These are phyloP conservation scores for Cryptomyrus ogoouensis DNA, from an alignment of 2,113 vertebrate species.

Conservation along the genomic window DNA sequence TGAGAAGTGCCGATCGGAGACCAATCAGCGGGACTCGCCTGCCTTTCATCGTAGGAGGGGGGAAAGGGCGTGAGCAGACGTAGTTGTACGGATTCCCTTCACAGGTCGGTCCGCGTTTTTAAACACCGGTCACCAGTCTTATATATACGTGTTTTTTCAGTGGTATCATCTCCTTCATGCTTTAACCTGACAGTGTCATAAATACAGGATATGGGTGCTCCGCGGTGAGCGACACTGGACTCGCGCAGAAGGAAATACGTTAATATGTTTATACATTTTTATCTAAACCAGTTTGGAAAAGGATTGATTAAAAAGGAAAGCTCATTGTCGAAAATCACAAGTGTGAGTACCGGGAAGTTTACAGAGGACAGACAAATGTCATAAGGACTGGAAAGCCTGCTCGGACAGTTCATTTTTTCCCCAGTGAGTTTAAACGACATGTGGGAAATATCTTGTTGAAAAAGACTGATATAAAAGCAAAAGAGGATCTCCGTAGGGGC, in stretches of 20 bases:
- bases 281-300: background rate
- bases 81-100: background rate
- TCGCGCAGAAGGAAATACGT: background rate
- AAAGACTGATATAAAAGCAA: background rate
- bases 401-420: background rate
- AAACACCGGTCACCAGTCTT: background rate
- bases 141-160: background rate
- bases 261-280: background rate
- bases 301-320: background rate
- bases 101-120: background rate
- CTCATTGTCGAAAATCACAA: background rate
- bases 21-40: background rate
- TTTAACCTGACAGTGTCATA: background rate
- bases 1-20: background rate
- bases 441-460: background rate
- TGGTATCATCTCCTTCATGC: background rate
- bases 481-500: background rate
- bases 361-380: background rate
- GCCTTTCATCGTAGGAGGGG: background rate
- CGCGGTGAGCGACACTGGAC: background rate
- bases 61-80: background rate
- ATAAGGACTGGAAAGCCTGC: background rate
- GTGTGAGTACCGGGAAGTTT: background rate
- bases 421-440: background rate
- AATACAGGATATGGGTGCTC: background rate